A percentile compares a stretch with the other conserved stretches of the same genome.
These are phyloP conservation scores for Probosciger aterrimus DNA, from an alignment of 2,113 vertebrate genomes.

Conservation along the genomic window DNA sequence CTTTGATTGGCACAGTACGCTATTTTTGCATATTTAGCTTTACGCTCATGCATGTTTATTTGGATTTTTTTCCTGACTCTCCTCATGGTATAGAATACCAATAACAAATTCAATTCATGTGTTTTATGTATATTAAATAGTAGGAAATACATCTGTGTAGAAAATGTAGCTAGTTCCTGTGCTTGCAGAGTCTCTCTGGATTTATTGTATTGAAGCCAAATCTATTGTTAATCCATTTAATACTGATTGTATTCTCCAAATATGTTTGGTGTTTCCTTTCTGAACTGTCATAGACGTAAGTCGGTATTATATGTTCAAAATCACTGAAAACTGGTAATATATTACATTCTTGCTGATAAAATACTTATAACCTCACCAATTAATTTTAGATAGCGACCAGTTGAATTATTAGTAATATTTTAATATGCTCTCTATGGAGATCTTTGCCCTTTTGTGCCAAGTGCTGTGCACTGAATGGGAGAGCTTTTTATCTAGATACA, in stretches of 20 bases:
- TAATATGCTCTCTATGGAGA: not conserved
- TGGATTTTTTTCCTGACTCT: not conserved
- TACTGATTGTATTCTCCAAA: constrained; percentile 26
- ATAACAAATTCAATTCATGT: constrained; percentile 25
- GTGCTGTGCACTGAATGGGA: not conserved
- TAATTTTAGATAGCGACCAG: not conserved
- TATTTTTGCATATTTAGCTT: not conserved
- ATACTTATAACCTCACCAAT: not conserved
- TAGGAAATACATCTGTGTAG: constrained; percentile 39
- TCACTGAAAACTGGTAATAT: not conserved
- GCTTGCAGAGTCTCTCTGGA: not conserved
- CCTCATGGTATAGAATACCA: not conserved
- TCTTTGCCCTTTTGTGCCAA: not conserved
- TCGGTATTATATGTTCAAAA: not conserved
- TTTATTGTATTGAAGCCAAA: constrained; percentile 39
- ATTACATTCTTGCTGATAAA: not conserved
- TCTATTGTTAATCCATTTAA: constrained; percentile 44
- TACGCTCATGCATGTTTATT: not conserved
- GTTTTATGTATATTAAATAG: constrained; percentile 34
- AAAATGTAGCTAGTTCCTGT: constrained; percentile 36
- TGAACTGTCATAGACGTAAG: not conserved
- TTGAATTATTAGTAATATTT: not conserved
- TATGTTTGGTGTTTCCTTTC: constrained; percentile 33
- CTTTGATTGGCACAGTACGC: not conserved
- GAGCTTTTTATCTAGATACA: not conserved